Conservation (phyloP, 2,797 vertebrate genomes). For the Melopsittacus undulatus region DNA sequence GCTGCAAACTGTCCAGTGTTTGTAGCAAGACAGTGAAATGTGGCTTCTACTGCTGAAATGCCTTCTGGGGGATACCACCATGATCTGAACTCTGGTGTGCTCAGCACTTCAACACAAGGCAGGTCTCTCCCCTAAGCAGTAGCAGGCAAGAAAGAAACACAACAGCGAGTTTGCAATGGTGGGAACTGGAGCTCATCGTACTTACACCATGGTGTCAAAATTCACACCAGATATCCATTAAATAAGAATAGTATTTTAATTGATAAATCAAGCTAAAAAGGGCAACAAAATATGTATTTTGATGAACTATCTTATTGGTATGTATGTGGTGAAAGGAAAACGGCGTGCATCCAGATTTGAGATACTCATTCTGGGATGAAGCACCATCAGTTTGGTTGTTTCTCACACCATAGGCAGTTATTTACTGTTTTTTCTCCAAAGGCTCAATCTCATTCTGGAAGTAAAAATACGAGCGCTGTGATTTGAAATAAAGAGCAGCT, state of each 20-base stretch:
- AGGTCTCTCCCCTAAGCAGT: neutral
- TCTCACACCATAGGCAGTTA: neutral
- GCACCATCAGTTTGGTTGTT: neutral
- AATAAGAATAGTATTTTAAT: neutral
- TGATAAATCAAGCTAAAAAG: neutral
- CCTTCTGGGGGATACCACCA: neutral
- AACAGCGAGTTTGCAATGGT: neutral
- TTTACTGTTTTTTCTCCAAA: neutral
- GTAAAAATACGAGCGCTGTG: neutral
- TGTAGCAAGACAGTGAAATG: neutral
- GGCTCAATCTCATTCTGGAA: neutral
- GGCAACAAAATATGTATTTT: neutral
- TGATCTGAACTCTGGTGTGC: neutral
- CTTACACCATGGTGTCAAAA: neutral
- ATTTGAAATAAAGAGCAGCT: neutral
- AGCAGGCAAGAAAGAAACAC: neutral
- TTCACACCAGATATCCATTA: neutral
- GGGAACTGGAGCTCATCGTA: neutral
- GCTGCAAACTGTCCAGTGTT: neutral
- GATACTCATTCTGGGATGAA: neutral
- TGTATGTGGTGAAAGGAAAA: neutral
- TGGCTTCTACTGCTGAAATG: neutral
- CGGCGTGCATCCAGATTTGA: neutral
- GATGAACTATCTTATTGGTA: neutral
- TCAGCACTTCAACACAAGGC: neutral